Evolutionary conservation across 2,797 vertebrate genomes (phyloP).

Genomic region (Florisuga fusca): DNA sequence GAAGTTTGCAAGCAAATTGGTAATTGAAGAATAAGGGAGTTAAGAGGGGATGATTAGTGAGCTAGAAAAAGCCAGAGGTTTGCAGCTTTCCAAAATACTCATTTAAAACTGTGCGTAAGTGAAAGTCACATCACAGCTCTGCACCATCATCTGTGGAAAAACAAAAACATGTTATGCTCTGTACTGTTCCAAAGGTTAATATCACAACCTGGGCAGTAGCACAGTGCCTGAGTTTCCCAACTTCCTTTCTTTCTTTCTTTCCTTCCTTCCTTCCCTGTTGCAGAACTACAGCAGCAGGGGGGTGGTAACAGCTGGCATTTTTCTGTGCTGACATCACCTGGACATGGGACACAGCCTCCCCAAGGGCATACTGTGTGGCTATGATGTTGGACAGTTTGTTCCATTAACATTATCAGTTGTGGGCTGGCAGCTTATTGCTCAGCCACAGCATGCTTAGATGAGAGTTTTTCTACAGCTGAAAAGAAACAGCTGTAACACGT

Average conservation of each 20-base stretch:
- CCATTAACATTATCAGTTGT: background rate
- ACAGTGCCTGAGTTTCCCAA: background rate
- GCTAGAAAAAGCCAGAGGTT: conserved; percentile 50
- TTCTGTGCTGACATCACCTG: conserved; percentile 36
- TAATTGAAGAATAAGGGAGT: conserved; percentile 34
- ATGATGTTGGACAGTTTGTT: background rate
- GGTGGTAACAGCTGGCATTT: background rate
- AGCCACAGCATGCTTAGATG: background rate
- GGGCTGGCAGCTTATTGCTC: background rate
- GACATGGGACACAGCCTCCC: background rate
- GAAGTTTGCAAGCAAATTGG: conserved; percentile 48
- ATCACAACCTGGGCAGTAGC: background rate
- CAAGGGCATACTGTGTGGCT: background rate
- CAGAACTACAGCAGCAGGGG: background rate
- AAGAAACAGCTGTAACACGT: conserved; percentile 16
- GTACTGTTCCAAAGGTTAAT: background rate
- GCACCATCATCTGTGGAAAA: conserved; percentile 75
- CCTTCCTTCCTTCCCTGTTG: background rate
- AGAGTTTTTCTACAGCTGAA: conserved; percentile 23
- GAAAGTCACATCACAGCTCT: conserved; percentile 69
- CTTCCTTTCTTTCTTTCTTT: background rate
- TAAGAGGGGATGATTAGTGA: conserved; percentile 54
- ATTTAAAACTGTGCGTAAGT: conserved; percentile 16
- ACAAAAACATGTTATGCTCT: conserved; percentile 42
- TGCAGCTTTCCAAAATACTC: conserved; percentile 45